phyloP scores from a whole-genome alignment of 1,140 invertebrate species.

The Drosophila neocordata region DNA sequence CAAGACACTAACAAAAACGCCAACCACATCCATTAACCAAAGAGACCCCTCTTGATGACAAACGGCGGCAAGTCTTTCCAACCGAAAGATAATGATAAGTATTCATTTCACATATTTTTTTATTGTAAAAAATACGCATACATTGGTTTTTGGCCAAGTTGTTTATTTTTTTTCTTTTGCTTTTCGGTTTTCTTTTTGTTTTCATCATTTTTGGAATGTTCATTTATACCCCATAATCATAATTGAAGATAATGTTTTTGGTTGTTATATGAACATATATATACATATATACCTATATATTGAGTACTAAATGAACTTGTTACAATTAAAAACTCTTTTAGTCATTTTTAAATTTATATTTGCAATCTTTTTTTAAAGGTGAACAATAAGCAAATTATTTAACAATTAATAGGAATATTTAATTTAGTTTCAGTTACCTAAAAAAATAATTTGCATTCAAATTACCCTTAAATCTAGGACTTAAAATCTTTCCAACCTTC shows the following conservation, averaged over 20 bases:
- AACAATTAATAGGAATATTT: too few species aligned
- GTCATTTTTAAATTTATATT: too few species aligned
- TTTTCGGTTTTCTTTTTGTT: conserved; percentile 16
- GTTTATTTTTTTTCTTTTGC: neutral
- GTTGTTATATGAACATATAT: conserved; percentile 24
- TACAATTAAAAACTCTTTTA: neutral
- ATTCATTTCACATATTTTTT: conserved; percentile 66
- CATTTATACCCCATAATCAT: conserved; percentile 15
- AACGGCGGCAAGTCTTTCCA: conserved; percentile 69
- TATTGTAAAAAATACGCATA: conserved; percentile 28
- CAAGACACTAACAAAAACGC: neutral
- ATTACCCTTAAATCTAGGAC: too few species aligned
- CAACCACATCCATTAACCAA: conserved; percentile 57
- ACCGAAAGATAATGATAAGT: conserved; percentile 65
- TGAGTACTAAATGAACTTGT: conserved; percentile 5
- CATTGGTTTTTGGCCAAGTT: conserved; percentile 9
- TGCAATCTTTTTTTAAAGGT: too few species aligned
- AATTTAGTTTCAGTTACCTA: too few species aligned
- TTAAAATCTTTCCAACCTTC: too few species aligned
- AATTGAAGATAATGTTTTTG: conserved; percentile 10
- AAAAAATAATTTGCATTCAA: too few species aligned
- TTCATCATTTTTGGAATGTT: conserved; percentile 29
- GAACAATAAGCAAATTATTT: too few species aligned
- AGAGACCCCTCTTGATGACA: conserved; percentile 67
- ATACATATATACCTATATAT: conserved; percentile 7